Percentiles rank a stretch among this genome's conserved stretches.
Conservation (phyloP, 2,888 invertebrate genomes). For the Pristionchus japonicus region DNA sequence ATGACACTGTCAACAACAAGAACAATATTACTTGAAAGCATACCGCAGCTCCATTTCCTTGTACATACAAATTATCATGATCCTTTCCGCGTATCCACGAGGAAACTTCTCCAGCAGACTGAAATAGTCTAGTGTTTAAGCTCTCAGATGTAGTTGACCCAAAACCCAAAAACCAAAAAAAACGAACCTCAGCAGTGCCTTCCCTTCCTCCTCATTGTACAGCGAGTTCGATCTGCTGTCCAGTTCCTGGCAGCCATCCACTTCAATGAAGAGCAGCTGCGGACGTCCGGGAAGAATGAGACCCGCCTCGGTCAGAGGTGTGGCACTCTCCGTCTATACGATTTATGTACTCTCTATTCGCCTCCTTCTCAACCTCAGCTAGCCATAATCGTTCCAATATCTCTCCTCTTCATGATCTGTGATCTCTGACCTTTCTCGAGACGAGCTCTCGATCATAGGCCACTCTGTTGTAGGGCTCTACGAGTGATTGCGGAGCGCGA, state of each 20-base stretch:
- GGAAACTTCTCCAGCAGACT: background rate
- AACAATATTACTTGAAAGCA: background rate
- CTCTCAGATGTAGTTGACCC: background rate
- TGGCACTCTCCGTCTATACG: background rate
- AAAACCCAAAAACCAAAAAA: background rate
- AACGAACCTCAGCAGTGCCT: background rate
- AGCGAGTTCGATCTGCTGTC: background rate
- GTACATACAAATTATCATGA: background rate
- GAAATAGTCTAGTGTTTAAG: background rate
- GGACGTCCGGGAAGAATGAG: background rate
- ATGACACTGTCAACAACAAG: too few relatives aligned
- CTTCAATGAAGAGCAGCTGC: background rate
- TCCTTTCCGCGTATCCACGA: background rate
- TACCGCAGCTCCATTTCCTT: background rate
- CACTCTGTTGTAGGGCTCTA: background rate
- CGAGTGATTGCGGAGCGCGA: background rate
- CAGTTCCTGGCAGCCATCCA: background rate
- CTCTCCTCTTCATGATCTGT: background rate
- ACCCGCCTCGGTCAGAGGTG: background rate
- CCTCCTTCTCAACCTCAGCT: too few relatives aligned
- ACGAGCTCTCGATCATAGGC: background rate
- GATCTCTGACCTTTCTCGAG: background rate
- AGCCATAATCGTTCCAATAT: too few relatives aligned
- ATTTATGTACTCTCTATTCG: too few relatives aligned
- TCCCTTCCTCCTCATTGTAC: background rate